Base-by-base conservation (phyloP, 2,888 invertebrate species). In the Nasonovia ribisnigri region DNA sequence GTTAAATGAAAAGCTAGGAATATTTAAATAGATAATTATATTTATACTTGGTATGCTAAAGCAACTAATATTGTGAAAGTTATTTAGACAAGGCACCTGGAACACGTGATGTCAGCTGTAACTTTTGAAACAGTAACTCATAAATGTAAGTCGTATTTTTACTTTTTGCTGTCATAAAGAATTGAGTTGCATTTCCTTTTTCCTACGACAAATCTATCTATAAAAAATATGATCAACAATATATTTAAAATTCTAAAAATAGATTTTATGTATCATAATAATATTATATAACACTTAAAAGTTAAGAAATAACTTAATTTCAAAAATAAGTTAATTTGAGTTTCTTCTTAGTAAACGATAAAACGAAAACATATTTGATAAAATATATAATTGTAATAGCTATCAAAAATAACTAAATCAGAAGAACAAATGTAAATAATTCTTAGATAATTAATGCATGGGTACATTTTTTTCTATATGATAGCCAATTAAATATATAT, bases 131-230 rank as follows among this genome's bases (percentile, higher is more conserved):
- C 16, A 60, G 20, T 36, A 87, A 48, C 48, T 86, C 86, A n/a
- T 86, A 86, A 86, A 86, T 86, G 13, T 16, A 51, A 51, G 51
- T 51, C 51, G 46, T 48, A 87, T 51, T 48, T 87, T 87, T 87
- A 36, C 36, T 87, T n/a, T 87, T 87, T 10, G 20, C n/a, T n/a
- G 48, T 87, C n/a, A n/a, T 87, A 87, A 87, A 87, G 46, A 87
- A 29, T 51, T n/a, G 20, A 48, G 48, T 42, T 48, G 48, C 48
- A 36, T n/a, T 67, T 67, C 67, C 67, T 67, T 46, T 46, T 46
- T 46, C 46, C 46, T 46, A 67, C n/a, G n/a, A 36, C 67, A n/a
- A 67, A 67, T 67, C 67, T n/a, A 2, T 67, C n/a, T 67, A 67
- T n/a, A 36, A 67, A 67, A 10, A 46, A 46, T 51, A 51, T 67